A percentile compares a stretch with the other conserved stretches of the same genome.
Conservation (phyloP, 2,797 vertebrate species). For the Anguilla megastoma region DNA sequence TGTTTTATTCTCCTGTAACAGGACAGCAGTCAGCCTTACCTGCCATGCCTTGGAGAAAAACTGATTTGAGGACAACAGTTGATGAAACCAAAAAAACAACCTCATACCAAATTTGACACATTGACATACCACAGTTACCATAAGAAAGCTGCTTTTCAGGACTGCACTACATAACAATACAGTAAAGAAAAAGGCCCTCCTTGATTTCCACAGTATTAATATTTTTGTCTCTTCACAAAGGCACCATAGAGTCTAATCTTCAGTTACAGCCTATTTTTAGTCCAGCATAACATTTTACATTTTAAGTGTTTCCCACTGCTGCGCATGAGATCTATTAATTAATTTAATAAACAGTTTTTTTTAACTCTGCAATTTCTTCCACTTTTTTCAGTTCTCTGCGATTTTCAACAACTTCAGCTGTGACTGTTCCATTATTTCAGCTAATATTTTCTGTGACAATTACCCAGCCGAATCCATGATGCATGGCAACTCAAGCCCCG, state of each 20-base stretch:
- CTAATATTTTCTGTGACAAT: too few species aligned
- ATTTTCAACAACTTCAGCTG: too few species aligned
- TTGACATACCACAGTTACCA: neutral
- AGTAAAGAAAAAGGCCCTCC: neutral
- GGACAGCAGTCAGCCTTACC: conserved; percentile 1
- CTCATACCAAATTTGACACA: neutral
- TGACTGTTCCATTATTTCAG: too few species aligned
- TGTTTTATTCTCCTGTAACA: neutral
- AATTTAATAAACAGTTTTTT: too few species aligned
- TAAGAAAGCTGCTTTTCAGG: neutral
- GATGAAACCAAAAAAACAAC: conserved; percentile 7
- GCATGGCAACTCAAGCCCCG: neutral
- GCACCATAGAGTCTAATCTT: neutral
- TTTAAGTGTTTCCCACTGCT: too few species aligned
- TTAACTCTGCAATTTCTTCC: too few species aligned
- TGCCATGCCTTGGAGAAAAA: neutral
- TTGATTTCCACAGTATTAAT: neutral
- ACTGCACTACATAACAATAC: neutral
- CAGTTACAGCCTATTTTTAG: neutral
- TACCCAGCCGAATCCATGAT: neutral
- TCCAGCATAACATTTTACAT: neutral
- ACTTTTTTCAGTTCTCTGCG: too few species aligned
- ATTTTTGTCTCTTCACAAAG: neutral
- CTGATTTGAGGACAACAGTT: neutral
- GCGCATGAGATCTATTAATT: too few species aligned